Evolutionary conservation across 2,888 invertebrate genomes (phyloP), one percentile per base, ranked within the genome.

Genomic region (Sarcophaga caerulescens): DNA sequence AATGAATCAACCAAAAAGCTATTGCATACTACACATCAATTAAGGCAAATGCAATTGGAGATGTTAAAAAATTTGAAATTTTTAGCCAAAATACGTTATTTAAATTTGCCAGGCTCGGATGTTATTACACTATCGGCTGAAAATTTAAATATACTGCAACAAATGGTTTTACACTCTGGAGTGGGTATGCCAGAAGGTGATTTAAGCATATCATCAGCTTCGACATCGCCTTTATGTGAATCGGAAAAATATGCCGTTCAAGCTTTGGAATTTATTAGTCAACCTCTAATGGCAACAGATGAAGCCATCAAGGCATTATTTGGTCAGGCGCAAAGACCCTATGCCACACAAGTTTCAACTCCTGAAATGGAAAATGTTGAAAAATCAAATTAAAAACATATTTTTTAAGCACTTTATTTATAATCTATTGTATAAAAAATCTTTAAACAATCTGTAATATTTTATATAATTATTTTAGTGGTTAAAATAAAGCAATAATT

Each of bases 21-120:
- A 66, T 68, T 93, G 5, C 91, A 93, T 68, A 89, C 92, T 17
- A 90, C 90, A 0, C 89, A 92, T 75, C 91, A 93, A 85, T 92
- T 94, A 45, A 93, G 94, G 62, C 93, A 92, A 86, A 92, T 92
- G 71, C 91, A 92, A 84, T 69, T 92, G 14, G 93, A 93, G n/a
- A 91, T 92, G 81, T 89, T 93, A 8, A 92, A 92, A 78, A 92
- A 93, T 83, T 88, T 93, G 6, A 93, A 93, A 88, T 93, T 93
- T 78, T 81, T 93, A 63, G 91, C 92, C 11, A 92, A 92, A 88
- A 90, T 93, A 65, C 92, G 92, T 35, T 90, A 91, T 62, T 85
- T 93, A 3, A 93, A 92, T 89, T 85, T 93, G 47, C 92, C 92
- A 17, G 91, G 93, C 4, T 90, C 91, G 2, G 93, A 93, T 88